Evolutionary conservation across 2,888 invertebrate species (phyloP).

Genomic region (Brachyptera putata): DNA sequence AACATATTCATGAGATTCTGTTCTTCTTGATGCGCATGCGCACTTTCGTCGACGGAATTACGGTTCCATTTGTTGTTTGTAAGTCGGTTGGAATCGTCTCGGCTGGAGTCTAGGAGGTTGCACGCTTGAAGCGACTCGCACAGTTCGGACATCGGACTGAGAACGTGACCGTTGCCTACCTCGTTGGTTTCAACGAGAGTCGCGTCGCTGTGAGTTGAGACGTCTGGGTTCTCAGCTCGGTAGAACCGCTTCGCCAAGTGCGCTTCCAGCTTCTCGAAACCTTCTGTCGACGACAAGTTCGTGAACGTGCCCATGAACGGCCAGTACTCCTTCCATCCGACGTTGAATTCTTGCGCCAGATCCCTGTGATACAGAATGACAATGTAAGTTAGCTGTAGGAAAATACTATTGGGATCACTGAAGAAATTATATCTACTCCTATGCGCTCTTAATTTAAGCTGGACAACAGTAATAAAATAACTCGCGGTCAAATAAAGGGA

Average conservation of each 20-base stretch:
- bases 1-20: constrained; percentile 16
- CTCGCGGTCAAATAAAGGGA: neutral
- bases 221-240: neutral
- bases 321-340: constrained; percentile 92
- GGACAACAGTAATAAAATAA: neutral
- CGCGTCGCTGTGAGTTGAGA: neutral
- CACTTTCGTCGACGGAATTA: neutral
- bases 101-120: constrained; percentile 40
- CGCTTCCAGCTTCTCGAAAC: constrained; percentile 68
- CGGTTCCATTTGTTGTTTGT: no score
- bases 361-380: no score
- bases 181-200: neutral
- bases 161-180: neutral
- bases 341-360: constrained; percentile 64
- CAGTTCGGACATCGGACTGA: constrained; percentile 57
- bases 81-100: neutral
- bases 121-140: constrained; percentile 56
- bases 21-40: constrained; percentile 4
- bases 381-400: constrained; percentile 36
- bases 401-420: no score
- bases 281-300: constrained; percentile 69
- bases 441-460: no score
- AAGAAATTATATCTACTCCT: no score
- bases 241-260: constrained; percentile 58
- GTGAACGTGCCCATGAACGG: constrained; percentile 78